phyloP scores from a whole-genome alignment of 2,888 invertebrate genomes.

The Eubasilissa splendida region DNA sequence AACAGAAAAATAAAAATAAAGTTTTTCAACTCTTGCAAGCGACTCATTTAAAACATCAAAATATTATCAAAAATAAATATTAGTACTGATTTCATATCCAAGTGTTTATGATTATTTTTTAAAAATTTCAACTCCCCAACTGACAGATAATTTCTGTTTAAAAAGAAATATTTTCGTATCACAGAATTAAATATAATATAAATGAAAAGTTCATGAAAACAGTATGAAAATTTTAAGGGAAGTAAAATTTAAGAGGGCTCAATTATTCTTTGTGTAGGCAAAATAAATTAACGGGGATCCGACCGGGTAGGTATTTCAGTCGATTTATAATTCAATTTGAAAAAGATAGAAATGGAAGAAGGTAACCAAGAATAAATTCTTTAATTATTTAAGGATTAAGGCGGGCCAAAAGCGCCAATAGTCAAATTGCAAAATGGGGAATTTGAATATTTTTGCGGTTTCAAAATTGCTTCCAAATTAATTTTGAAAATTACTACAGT shows the following conservation, averaged over 20 bases:
- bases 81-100: too few relatives aligned
- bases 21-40: too few relatives aligned
- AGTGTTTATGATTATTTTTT: too few relatives aligned
- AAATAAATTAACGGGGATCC: slow-evolving; percentile 33
- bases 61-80: too few relatives aligned
- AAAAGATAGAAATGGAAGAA: slow-evolving; percentile 34
- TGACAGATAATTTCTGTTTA: too few relatives aligned
- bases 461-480: slow-evolving; percentile 41
- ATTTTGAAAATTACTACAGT: slow-evolving; percentile 31
- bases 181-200: too few relatives aligned
- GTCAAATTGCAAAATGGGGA: background rate
- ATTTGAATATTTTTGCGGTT: slow-evolving; percentile 9
- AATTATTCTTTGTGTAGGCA: background rate
- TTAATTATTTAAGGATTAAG: slow-evolving; percentile 55
- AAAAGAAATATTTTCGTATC: too few relatives aligned
- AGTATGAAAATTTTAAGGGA: background rate
- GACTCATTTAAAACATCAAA: too few relatives aligned
- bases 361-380: slow-evolving; percentile 43
- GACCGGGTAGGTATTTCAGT: slow-evolving; percentile 49
- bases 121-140: too few relatives aligned
- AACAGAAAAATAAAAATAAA: too few relatives aligned
- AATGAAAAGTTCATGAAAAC: too few relatives aligned
- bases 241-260: background rate
- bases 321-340: slow-evolving; percentile 54
- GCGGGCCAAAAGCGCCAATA: too few relatives aligned